Evolutionary conservation across 1,140 invertebrate genomes (phyloP).

Genomic region (Drosophila parvula): DNA sequence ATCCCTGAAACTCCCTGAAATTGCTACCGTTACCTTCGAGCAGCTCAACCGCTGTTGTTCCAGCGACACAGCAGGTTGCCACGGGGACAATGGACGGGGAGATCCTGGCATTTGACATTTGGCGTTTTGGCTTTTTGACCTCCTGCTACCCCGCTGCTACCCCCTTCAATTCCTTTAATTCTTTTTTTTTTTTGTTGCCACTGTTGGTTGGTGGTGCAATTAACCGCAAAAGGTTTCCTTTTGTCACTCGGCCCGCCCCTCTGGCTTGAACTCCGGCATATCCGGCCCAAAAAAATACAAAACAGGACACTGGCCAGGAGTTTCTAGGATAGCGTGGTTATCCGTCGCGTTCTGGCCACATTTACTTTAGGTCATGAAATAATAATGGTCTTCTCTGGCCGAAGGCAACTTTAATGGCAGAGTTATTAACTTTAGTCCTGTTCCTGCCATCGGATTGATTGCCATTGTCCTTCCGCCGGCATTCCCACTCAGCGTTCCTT

Average conservation of each 20-base stretch:
- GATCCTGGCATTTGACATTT: conserved; percentile 73
- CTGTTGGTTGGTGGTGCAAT: conserved; percentile 63
- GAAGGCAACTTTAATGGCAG: conserved; percentile 61
- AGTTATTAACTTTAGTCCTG: conserved; percentile 76
- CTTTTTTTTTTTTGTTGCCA: conserved; percentile 1
- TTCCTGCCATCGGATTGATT: conserved; percentile 57
- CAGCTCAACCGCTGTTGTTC: conserved; percentile 34
- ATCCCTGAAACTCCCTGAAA: conserved; percentile 18
- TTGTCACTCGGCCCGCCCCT: conserved; percentile 57
- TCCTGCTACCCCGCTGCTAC: conserved; percentile 17
- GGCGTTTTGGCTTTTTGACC: conserved; percentile 67
- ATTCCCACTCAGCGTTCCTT: conserved; percentile 36
- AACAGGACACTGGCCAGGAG: conserved; percentile 45
- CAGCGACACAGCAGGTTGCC: conserved; percentile 52
- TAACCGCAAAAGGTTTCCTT: conserved; percentile 81
- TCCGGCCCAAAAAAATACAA: conserved; percentile 10
- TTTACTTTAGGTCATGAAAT: conserved; percentile 72
- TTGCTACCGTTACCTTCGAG: background rate
- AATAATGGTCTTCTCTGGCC: conserved; percentile 55
- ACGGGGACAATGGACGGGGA: conserved; percentile 35
- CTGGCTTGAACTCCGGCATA: conserved; percentile 11
- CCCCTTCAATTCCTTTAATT: conserved; percentile 13
- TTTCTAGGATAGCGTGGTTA: conserved; percentile 23
- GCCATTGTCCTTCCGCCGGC: conserved; percentile 43
- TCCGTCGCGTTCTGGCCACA: conserved; percentile 23